phyloP scores from a whole-genome alignment of 2,797 vertebrate genomes.

The Peromyscus eremicus region DNA sequence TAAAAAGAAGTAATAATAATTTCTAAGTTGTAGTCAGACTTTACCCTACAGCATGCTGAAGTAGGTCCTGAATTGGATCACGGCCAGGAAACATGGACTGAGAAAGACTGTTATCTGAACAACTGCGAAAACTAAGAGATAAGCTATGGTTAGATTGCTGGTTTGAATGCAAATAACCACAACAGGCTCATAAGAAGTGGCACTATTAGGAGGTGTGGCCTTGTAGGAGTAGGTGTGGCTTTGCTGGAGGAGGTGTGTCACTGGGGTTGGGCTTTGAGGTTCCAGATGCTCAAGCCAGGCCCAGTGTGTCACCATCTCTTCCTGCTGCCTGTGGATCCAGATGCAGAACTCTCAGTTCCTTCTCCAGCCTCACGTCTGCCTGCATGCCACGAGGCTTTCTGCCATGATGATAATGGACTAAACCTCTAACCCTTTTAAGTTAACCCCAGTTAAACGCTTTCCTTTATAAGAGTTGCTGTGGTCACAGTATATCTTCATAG shows the following conservation, averaged over 20 bases:
- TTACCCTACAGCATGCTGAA: not conserved
- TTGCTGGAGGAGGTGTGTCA: not conserved
- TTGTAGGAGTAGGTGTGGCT: too few relatives aligned
- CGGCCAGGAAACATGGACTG: constrained; percentile 6
- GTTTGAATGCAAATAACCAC: not conserved
- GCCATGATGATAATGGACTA: not conserved
- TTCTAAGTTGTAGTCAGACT: not conserved
- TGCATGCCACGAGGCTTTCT: too few relatives aligned
- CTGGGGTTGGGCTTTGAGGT: not conserved
- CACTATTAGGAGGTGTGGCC: not conserved
- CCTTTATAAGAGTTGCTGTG: not conserved
- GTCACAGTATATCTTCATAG: not conserved
- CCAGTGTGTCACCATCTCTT: not conserved
- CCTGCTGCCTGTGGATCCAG: not conserved
- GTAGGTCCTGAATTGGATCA: not conserved
- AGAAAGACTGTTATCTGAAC: not conserved
- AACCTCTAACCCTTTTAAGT: not conserved
- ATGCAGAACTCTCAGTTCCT: not conserved
- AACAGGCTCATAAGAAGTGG: not conserved
- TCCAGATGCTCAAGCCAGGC: not conserved
- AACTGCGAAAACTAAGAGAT: not conserved
- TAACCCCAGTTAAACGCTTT: not conserved
- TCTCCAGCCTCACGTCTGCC: too few relatives aligned
- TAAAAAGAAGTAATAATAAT: too few relatives aligned
- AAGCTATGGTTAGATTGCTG: too few relatives aligned